phyloP scores from a whole-genome alignment of 2,113 vertebrate species.

The Maccullochella peelii region DNA sequence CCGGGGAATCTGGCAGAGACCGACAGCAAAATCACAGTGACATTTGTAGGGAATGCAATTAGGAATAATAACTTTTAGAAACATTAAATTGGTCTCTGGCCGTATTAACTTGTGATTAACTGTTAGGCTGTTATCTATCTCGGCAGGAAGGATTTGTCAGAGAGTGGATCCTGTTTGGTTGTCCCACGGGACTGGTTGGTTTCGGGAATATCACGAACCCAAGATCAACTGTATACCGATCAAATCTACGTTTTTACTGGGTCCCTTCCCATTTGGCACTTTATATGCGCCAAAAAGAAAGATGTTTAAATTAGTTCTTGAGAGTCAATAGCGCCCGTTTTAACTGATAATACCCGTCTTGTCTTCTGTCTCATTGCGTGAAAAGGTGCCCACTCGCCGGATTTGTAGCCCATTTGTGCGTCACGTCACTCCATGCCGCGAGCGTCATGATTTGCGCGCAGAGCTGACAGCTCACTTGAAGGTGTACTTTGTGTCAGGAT shows the following conservation, averaged over 20 bases:
- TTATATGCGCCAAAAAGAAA: not conserved
- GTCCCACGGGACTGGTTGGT: not conserved
- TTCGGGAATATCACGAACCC: not conserved
- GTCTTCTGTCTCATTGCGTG: not conserved
- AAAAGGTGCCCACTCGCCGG: constrained; percentile 14
- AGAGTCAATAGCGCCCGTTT: not conserved
- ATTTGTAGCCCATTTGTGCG: constrained; percentile 17
- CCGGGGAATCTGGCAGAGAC: not conserved
- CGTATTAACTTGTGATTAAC: not conserved
- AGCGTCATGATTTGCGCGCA: constrained; percentile 31
- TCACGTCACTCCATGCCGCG: constrained; percentile 11
- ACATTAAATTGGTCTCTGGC: not conserved
- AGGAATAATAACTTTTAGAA: not conserved
- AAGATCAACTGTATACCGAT: not conserved
- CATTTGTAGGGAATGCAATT: not conserved
- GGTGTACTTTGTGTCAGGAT: constrained; percentile 38
- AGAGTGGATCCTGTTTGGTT: not conserved
- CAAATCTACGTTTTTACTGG: not conserved
- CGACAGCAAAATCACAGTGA: too few relatives aligned
- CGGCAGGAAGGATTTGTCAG: not conserved
- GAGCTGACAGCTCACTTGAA: constrained; percentile 12
- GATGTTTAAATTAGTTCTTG: not conserved
- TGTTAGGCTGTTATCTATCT: not conserved
- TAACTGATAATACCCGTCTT: not conserved
- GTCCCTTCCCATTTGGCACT: not conserved